Base-by-base conservation (phyloP, 2,888 invertebrate species). In the Caenorhabditis wallacei region DNA sequence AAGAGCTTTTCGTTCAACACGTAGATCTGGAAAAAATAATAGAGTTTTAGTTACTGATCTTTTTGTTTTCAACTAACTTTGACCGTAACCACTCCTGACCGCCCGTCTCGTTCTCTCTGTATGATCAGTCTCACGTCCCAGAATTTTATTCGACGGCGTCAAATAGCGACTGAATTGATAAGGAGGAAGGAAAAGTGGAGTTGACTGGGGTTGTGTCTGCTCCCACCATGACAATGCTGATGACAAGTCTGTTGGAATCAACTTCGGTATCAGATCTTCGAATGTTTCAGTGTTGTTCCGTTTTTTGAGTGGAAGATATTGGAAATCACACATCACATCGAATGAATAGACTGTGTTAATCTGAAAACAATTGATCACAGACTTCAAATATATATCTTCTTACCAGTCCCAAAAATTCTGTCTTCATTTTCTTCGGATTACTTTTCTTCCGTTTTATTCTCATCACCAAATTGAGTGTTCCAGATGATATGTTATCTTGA, bases 311-410 rank as follows among this genome's bases (percentile, higher is more conserved):
- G 98, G 96, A 81, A 98, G 93, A 92, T 95, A 98, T 93, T 98
- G 97, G 92, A 96, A 98, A 93, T 98, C 98, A 92, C 95, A 95
- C 90, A 97, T 88, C 22, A 85, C 79, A 13, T 88, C 86, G 82
- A 92, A 92, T 7, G 86, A 74, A 79, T 88, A 90, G 8, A 90
- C 76, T 11, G 85, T 85, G 40, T 85, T 85, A n/a, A 90, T 87
- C n/a, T n/a, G n/a, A n/a, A n/a, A n/a, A n/a, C n/a, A n/a, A n/a
- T n/a, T n/a, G n/a, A n/a, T n/a, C n/a, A n/a, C n/a, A n/a, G n/a
- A n/a, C n/a, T n/a, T n/a, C n/a, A n/a, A n/a, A n/a, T n/a, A n/a
- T n/a, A n/a, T n/a, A n/a, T n/a, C n/a, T n/a, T n/a, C n/a, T n/a
- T n/a, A n/a, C n/a, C 70, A 89, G 53, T 72, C 89, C 89, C 43